Evolutionary conservation across 2,113 vertebrate species (phyloP).

Genomic region (Oryzias javanicus): DNA sequence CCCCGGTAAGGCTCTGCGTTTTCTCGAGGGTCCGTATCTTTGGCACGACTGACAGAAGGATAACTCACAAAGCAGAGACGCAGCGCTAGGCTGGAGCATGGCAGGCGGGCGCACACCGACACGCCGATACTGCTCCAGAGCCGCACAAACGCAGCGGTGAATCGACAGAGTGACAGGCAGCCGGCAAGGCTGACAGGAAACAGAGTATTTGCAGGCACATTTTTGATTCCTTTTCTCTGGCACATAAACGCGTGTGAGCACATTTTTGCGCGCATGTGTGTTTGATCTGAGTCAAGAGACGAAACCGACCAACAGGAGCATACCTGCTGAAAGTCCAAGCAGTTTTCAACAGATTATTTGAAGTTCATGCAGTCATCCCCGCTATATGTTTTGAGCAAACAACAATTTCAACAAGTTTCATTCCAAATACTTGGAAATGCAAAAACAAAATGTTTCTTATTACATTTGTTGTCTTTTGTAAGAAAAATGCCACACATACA

Average conservation of each 20-base stretch:
- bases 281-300: neutral
- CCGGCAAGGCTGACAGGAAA: constrained; percentile 28
- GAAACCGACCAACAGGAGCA: neutral
- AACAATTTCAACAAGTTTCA: no score
- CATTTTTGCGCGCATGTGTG: constrained; percentile 4
- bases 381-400: no score
- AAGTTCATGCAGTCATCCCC: no score
- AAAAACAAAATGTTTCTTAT: no score
- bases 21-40: neutral
- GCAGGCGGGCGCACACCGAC: constrained; percentile 5
- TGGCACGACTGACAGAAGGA: neutral
- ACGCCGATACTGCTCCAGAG: constrained; percentile 4
- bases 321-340: no score
- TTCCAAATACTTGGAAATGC: no score
- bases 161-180: constrained; percentile 44
- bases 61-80: constrained; percentile 1
- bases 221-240: constrained; percentile 7
- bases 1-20: constrained; percentile 3
- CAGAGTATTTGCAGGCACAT: constrained; percentile 1
- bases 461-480: no score
- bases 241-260: neutral
- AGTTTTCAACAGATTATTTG: no score
- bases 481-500: no score
- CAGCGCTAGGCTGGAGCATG: neutral
- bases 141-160: constrained; percentile 14